Base-by-base conservation (phyloP, 2,113 vertebrate species). In the Thomomys bottae region DNA sequence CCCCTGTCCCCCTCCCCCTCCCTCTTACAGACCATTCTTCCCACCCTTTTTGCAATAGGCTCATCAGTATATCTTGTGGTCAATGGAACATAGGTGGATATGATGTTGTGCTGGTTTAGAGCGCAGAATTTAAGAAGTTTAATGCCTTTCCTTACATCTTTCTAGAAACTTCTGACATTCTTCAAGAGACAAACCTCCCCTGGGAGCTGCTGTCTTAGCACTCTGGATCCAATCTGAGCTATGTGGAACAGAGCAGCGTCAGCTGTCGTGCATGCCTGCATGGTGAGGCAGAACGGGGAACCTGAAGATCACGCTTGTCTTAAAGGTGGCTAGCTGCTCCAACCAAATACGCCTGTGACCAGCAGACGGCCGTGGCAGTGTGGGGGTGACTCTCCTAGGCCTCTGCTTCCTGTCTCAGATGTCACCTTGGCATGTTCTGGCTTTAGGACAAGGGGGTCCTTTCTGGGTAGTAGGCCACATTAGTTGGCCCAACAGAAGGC, bases 161-260 rank as follows among this genome's bases (percentile, higher is more conserved):
- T 85, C 72, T 77, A 45, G 71, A 94, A 88, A 24, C 42, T 76
- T 90, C 90, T 91, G 61, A 59, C 14, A 30, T 54, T 28, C n/a
- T 83, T 59, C 0, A 2, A 30, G 76, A 85, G 24, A 45, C 40
- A 30, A n/a, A 7, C 38, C 61, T 72, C 67, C 17, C 26, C 14
- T 57, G 10, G 38, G 38, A 80, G n/a, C 63, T 82, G 28, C 49
- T 79, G 45, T 45, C 24, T 64, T 26, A 36, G 57, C 5, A 42
- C 59, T 24, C 2, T 18, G 26, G 40, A 15, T 49, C 30, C 26
- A 12, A 15, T 6, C 10, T 6, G 3, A 78, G 54, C 40, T 38
- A 28, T 7, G 2, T 8, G 32, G 32, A 42, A 10, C 79, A 45
- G 54, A 75, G 30, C 49, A 17, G 15, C 20, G 17, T 0, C 30